Evolutionary conservation across 2,797 vertebrate species (phyloP).

Genomic region (Tarsius wallacei): DNA sequence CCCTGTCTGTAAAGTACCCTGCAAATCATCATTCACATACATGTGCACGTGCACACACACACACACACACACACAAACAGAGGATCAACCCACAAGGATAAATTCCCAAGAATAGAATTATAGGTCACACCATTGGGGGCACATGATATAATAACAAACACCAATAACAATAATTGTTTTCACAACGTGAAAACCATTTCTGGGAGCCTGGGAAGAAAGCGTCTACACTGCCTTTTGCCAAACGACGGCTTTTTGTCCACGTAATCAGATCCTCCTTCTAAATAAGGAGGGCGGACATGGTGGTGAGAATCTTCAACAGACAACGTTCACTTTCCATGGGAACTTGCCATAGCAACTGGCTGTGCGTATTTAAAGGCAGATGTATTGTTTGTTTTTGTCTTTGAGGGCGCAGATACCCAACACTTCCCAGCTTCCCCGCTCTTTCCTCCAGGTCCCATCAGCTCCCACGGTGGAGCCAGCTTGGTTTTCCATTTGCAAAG

Average conservation of each 20-base stretch:
- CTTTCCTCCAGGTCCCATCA: slow-evolving; percentile 7
- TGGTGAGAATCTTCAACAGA: not conserved
- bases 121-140: not conserved
- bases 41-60: rapidly evolving
- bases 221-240: not conserved
- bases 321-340: not conserved
- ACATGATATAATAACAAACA: not conserved
- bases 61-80: not conserved
- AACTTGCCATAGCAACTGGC: slow-evolving; percentile 25
- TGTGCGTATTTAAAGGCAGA: not conserved
- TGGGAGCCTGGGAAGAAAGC: not conserved
- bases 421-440: not conserved
- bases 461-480: slow-evolving; percentile 32
- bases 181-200: not conserved
- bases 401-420: not conserved
- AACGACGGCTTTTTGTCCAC: not conserved
- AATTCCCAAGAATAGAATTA: not conserved
- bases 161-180: not conserved
- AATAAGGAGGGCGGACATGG: not conserved
- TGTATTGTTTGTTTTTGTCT: slow-evolving; percentile 21
- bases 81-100: not conserved
- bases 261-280: not conserved
- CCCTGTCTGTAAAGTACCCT: not conserved
- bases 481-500: slow-evolving; percentile 91
- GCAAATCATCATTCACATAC: too few relatives aligned